phyloP scores from a whole-genome alignment of 2,797 vertebrate genomes.

The Diglossa cyanea region DNA sequence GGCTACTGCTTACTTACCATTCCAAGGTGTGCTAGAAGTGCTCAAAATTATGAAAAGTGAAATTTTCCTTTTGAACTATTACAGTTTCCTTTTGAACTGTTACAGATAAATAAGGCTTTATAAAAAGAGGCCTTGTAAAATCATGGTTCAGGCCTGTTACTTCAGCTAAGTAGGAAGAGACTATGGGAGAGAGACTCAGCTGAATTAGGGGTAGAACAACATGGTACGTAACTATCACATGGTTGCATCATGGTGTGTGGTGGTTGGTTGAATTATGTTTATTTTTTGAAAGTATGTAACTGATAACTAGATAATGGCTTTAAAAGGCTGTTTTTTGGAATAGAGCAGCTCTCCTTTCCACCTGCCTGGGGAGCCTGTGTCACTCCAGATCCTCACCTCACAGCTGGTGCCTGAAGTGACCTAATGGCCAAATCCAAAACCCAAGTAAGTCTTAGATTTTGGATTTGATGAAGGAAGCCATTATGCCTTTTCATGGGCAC shows the following conservation, averaged over 20 bases:
- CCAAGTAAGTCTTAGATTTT: neutral
- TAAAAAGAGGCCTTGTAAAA: neutral
- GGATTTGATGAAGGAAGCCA: neutral
- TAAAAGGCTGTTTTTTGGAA: accelerated
- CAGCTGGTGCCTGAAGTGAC: neutral
- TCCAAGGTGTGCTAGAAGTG: neutral
- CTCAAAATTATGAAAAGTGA: neutral
- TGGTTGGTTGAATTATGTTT: neutral
- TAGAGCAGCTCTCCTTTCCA: neutral
- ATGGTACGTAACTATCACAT: accelerated
- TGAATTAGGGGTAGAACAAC: neutral
- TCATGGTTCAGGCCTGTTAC: neutral
- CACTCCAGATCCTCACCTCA: neutral
- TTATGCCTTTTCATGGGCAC: neutral
- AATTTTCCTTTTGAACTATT: neutral
- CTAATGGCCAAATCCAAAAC: neutral
- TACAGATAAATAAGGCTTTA: neutral
- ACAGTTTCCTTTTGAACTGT: neutral
- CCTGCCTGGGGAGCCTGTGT: neutral
- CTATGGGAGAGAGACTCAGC: neutral
- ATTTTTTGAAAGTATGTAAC: neutral
- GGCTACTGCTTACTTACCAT: neutral
- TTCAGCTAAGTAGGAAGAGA: neutral
- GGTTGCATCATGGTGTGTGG: accelerated
- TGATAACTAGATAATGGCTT: neutral